These are phyloP conservation scores for Porphyrio hochstetteri DNA, from an alignment of 2,113 vertebrate species.

Conservation along the genomic window DNA sequence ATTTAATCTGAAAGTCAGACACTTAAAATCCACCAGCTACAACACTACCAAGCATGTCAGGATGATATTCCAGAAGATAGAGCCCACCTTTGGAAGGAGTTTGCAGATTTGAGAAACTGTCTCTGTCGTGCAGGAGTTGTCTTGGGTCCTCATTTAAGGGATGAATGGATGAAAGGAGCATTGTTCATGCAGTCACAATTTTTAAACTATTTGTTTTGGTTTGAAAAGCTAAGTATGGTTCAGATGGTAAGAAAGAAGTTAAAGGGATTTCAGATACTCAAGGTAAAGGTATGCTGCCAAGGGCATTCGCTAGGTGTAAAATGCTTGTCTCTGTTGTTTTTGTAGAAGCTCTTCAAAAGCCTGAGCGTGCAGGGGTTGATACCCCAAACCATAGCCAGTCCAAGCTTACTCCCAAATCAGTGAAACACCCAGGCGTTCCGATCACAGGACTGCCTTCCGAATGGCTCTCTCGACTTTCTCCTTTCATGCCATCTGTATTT, in stretches of 20 bases:
- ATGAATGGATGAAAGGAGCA: neutral
- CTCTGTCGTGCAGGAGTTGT: neutral
- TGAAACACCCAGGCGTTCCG: neutral
- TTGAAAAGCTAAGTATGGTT: neutral
- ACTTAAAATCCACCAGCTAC: conserved; percentile 11
- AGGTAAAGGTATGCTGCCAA: neutral
- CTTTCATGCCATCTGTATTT: neutral
- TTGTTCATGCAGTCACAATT: neutral
- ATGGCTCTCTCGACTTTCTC: neutral
- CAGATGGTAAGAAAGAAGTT: neutral
- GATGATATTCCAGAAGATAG: neutral
- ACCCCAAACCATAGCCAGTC: neutral
- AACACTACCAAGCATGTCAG: neutral
- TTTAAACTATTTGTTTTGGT: neutral
- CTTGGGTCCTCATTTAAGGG: neutral
- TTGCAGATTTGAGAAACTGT: neutral
- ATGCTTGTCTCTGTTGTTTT: neutral
- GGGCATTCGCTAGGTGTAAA: neutral
- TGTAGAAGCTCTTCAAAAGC: neutral
- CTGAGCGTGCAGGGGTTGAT: neutral
- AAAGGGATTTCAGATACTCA: neutral
- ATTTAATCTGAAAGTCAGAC: conserved; percentile 1
- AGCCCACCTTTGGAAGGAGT: neutral
- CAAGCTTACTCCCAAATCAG: neutral
- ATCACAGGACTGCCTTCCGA: neutral